phyloP scores from a whole-genome alignment of 2,888 invertebrate genomes.

The Cheilosia vernalis region DNA sequence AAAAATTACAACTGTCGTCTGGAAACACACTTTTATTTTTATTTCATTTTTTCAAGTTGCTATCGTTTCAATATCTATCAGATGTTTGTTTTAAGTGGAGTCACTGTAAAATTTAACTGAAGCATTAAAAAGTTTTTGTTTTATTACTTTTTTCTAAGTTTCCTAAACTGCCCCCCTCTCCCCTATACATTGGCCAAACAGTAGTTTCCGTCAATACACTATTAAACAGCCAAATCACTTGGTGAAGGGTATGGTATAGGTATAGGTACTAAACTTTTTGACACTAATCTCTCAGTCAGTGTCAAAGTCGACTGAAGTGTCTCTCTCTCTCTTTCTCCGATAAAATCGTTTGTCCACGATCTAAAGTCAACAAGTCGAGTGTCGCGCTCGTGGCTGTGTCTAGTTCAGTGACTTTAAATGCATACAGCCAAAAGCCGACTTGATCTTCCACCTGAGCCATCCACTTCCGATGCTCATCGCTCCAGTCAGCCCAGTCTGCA shows the following conservation, averaged over 20 bases:
- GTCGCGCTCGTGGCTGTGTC: background rate
- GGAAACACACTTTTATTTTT: too few relatives aligned
- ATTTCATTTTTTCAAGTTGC: too few relatives aligned
- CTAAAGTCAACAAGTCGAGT: background rate
- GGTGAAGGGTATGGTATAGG: too few relatives aligned
- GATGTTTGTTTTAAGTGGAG: too few relatives aligned
- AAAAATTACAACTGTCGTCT: too few relatives aligned
- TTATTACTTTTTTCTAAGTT: too few relatives aligned
- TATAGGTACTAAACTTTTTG: background rate
- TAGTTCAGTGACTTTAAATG: conserved; percentile 24
- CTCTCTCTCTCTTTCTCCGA: background rate
- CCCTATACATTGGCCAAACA: too few relatives aligned
- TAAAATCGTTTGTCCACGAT: background rate
- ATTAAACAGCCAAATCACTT: background rate
- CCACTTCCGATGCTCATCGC: conserved; percentile 44
- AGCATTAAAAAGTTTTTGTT: too few relatives aligned
- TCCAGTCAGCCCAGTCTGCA: conserved; percentile 53
- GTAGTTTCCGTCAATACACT: too few relatives aligned
- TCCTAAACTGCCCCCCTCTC: too few relatives aligned
- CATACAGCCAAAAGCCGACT: conserved; percentile 75
- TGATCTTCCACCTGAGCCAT: conserved; percentile 67
- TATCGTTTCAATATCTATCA: too few relatives aligned
- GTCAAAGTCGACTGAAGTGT: background rate
- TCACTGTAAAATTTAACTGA: too few relatives aligned
- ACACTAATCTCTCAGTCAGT: background rate